A percentile compares a stretch with the other conserved stretches of the same genome.
Evolutionary conservation across 1,140 invertebrate species (phyloP).

Genomic region (Brachionus asplanchnoidis): DNA sequence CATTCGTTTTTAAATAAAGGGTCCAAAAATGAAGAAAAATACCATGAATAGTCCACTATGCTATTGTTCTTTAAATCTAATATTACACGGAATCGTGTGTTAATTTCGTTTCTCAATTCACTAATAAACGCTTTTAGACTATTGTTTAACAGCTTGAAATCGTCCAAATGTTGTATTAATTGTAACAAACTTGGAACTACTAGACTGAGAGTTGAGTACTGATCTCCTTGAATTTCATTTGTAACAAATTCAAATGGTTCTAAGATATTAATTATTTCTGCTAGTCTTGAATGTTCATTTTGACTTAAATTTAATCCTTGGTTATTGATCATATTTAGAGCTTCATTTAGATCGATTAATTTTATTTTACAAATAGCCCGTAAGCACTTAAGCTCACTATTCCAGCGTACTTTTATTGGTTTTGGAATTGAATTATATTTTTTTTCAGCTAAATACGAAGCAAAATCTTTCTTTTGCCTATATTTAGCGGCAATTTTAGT

Average conservation of each 20-base stretch:
- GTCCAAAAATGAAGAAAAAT: background rate
- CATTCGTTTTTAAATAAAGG: background rate
- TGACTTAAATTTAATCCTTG: background rate
- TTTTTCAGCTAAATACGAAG: background rate
- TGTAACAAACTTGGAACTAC: background rate
- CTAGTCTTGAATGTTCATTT: background rate
- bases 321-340: background rate
- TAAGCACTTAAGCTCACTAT: background rate
- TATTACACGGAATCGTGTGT: background rate
- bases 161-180: background rate
- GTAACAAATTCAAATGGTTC: slow-evolving; percentile 11
- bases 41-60: background rate
- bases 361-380: background rate
- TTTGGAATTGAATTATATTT: background rate
- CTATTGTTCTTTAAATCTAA: background rate
- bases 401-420: slow-evolving; percentile 1
- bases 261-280: background rate
- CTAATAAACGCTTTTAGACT: background rate
- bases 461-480: background rate
- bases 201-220: background rate
- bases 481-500: background rate
- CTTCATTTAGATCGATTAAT: background rate
- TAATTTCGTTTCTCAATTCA: background rate
- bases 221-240: background rate
- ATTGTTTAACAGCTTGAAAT: background rate